Conservation (phyloP, 1,140 invertebrate species). For the Mercenaria mercenaria region DNA sequence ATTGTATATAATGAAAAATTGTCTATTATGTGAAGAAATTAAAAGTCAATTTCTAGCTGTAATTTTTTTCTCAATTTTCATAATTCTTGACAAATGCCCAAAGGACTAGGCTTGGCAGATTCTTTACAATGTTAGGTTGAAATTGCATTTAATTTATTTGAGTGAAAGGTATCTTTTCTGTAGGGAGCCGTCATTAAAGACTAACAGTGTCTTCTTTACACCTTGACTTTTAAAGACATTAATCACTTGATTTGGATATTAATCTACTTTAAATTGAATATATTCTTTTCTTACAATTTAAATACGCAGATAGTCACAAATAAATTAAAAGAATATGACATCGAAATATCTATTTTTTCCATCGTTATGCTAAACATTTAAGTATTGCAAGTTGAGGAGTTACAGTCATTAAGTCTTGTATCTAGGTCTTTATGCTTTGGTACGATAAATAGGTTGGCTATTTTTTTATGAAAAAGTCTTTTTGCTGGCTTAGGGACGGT, state of each 20-base stretch:
- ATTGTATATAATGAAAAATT: background rate
- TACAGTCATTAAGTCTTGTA: too few relatives aligned
- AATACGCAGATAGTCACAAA: background rate
- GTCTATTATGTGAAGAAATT: background rate
- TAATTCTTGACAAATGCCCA: conserved; percentile 16
- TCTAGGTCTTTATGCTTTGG: too few relatives aligned
- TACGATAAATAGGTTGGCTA: too few relatives aligned
- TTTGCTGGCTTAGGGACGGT: too few relatives aligned
- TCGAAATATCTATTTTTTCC: too few relatives aligned
- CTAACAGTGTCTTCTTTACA: background rate
- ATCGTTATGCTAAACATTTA: too few relatives aligned
- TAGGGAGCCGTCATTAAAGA: background rate
- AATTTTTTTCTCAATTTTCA: conserved; percentile 21
- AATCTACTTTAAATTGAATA: background rate
- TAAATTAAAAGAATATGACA: too few relatives aligned
- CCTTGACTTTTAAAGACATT: conserved; percentile 12
- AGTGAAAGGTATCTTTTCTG: background rate
- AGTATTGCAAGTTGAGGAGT: too few relatives aligned
- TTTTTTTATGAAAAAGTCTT: too few relatives aligned
- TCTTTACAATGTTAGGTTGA: background rate
- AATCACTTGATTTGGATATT: background rate
- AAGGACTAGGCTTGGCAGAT: background rate
- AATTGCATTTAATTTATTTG: background rate
- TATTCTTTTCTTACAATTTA: background rate
- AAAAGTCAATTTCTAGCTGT: conserved; percentile 26